Evolutionary conservation across 2,888 invertebrate species (phyloP).

Genomic region (Drosophila crucigera): DNA sequence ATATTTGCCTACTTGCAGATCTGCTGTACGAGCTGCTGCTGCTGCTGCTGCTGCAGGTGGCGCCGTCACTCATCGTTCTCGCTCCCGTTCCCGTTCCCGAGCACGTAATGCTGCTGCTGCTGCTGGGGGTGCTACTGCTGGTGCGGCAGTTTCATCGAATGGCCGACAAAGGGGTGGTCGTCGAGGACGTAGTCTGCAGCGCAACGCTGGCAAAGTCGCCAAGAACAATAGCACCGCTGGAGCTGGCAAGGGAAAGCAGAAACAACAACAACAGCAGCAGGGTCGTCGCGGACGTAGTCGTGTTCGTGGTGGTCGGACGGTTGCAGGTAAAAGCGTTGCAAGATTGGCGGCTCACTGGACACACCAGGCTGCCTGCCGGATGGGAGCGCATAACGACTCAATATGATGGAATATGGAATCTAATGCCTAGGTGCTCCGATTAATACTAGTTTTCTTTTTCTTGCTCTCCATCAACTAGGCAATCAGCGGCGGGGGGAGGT

Average conservation of each 20-base stretch:
- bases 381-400: constrained; percentile 22
- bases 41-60: constrained; percentile 52
- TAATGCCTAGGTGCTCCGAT: neutral
- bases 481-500: constrained; percentile 67
- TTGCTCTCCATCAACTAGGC: constrained; percentile 52
- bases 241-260: constrained; percentile 36
- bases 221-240: constrained; percentile 41
- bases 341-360: constrained; percentile 35
- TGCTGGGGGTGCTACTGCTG: constrained; percentile 8
- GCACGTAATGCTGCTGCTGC: constrained; percentile 58
- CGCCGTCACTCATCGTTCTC: constrained; percentile 67
- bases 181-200: constrained; percentile 78
- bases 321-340: constrained; percentile 82
- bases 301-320: constrained; percentile 74
- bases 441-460: constrained; percentile 25
- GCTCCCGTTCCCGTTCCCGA: constrained; percentile 69
- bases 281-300: constrained; percentile 84
- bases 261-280: constrained; percentile 46
- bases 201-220: constrained; percentile 56
- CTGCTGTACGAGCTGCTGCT: constrained; percentile 64
- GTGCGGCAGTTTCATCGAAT: constrained; percentile 36
- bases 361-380: constrained; percentile 46
- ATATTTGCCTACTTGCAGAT: constrained; percentile 47
- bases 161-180: constrained; percentile 46
- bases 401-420: constrained; percentile 29